Conservation (phyloP, 2,113 vertebrate species). For the Oncorhynchus gorbuscha region DNA sequence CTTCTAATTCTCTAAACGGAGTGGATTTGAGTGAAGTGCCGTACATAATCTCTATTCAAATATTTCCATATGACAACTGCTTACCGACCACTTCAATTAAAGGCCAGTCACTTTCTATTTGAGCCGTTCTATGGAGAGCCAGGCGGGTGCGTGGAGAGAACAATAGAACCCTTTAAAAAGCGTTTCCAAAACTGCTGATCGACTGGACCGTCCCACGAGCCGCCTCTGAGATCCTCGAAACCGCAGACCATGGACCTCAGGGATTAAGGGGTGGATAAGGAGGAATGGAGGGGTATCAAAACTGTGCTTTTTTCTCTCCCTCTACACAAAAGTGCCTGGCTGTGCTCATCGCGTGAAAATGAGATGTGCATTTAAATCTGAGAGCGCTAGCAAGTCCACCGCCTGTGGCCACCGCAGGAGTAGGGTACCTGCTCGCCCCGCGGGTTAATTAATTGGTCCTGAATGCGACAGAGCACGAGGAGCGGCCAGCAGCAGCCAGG, state of each 20-base stretch:
- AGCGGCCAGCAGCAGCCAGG: slow-evolving; percentile 72
- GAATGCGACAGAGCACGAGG: slow-evolving; percentile 78
- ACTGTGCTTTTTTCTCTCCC: slow-evolving; percentile 79
- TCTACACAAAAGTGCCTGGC: slow-evolving; percentile 78
- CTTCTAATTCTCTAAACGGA: slow-evolving; percentile 64
- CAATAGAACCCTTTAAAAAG: slow-evolving; percentile 83
- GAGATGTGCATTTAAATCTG: slow-evolving; percentile 98
- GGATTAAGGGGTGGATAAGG: slow-evolving; percentile 83
- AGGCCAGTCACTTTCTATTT: slow-evolving; percentile 74
- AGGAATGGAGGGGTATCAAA: slow-evolving; percentile 79
- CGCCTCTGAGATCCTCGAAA: slow-evolving; percentile 81
- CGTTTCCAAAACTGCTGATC: slow-evolving; percentile 66
- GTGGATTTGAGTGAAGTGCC: slow-evolving; percentile 80
- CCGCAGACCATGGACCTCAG: slow-evolving; percentile 83
- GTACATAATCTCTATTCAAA: slow-evolving; percentile 77
- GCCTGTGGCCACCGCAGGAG: slow-evolving; percentile 85
- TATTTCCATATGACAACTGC: slow-evolving; percentile 85
- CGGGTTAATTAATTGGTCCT: slow-evolving; percentile 96
- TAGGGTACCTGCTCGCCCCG: slow-evolving; percentile 85
- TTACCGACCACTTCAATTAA: slow-evolving; percentile 76
- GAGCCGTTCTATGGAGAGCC: slow-evolving; percentile 53
- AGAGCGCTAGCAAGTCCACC: slow-evolving; percentile 80
- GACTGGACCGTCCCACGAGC: slow-evolving; percentile 70
- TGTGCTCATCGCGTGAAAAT: slow-evolving; percentile 82
- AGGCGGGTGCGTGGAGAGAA: slow-evolving; percentile 77